A percentile compares a stretch with the other conserved stretches of the same genome.
These are phyloP conservation scores for Lithophane semibrunnea DNA, from an alignment of 2,888 invertebrate species.

Conservation along the genomic window DNA sequence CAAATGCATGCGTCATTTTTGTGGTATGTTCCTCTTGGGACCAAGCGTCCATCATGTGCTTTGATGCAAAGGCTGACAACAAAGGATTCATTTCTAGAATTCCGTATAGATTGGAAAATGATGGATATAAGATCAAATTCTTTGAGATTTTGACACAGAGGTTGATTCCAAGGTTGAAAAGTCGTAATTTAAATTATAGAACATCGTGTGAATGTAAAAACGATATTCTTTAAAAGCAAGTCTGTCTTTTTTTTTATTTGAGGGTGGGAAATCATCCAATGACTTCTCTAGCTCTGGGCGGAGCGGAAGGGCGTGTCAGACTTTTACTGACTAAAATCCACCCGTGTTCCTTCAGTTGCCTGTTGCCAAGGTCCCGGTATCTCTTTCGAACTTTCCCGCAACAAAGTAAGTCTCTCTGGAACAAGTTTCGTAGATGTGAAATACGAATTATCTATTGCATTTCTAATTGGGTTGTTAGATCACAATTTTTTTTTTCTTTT, in stretches of 20 bases:
- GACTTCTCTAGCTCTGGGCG: no score
- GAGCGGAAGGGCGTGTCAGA: no score
- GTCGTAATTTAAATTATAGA: background rate
- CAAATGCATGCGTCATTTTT: constrained; percentile 70
- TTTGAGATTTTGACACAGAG: background rate
- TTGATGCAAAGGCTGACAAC: background rate
- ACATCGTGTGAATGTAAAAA: background rate
- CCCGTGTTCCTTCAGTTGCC: no score
- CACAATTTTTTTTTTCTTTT: background rate
- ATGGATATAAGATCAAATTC: background rate
- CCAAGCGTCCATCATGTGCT: background rate
- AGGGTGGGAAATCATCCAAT: no score
- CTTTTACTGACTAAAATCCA: no score
- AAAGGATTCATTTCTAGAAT: background rate
- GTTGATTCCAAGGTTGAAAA: background rate
- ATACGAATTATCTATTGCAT: background rate
- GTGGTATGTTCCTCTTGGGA: constrained; percentile 52
- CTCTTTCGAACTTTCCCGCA: no score
- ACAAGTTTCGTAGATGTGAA: background rate
- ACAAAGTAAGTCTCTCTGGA: no score
- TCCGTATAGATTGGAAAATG: background rate
- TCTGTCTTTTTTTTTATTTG: no score
- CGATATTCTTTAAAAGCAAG: no score
- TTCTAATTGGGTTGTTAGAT: background rate
- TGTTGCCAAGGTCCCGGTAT: no score